Percentiles rank a stretch among this genome's conserved stretches.
Evolutionary conservation across 2,113 vertebrate genomes (phyloP).

Genomic region (Eulacestoma nigropectus): DNA sequence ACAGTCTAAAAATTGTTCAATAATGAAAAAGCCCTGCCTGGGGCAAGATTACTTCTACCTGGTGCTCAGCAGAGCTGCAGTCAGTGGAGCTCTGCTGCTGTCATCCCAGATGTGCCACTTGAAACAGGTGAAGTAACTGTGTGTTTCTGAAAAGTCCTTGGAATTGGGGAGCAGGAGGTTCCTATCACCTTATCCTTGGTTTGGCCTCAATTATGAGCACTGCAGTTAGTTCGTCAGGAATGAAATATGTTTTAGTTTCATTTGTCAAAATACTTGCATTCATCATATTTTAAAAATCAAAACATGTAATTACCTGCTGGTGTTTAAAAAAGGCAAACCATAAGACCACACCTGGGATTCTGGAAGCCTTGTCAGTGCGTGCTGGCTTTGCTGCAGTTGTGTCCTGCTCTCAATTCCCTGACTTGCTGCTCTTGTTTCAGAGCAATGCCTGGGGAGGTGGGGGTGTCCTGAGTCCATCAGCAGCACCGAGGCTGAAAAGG

Average conservation of each 20-base stretch:
- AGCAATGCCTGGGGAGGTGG: neutral
- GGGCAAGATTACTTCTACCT: neutral
- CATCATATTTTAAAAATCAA: neutral
- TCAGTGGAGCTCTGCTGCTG: neutral
- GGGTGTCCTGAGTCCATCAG: neutral
- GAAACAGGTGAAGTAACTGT: neutral
- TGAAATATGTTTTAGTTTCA: neutral
- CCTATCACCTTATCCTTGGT: neutral
- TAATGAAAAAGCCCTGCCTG: neutral
- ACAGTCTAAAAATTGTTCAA: neutral
- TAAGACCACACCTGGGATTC: neutral
- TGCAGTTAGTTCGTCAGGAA: neutral
- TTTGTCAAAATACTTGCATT: neutral
- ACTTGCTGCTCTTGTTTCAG: neutral
- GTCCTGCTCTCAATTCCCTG: neutral
- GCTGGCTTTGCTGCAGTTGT: neutral
- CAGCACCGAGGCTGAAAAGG: neutral
- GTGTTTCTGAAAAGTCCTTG: neutral
- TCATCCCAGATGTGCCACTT: neutral
- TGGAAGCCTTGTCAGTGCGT: accelerated
- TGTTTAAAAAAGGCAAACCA: neutral
- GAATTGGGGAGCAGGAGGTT: neutral
- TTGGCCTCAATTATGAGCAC: neutral
- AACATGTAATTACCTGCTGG: neutral
- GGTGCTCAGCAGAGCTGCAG: neutral